These are phyloP conservation scores for Callocephalon fimbriatum DNA, from an alignment of 2,113 vertebrate genomes.

Conservation along the genomic window DNA sequence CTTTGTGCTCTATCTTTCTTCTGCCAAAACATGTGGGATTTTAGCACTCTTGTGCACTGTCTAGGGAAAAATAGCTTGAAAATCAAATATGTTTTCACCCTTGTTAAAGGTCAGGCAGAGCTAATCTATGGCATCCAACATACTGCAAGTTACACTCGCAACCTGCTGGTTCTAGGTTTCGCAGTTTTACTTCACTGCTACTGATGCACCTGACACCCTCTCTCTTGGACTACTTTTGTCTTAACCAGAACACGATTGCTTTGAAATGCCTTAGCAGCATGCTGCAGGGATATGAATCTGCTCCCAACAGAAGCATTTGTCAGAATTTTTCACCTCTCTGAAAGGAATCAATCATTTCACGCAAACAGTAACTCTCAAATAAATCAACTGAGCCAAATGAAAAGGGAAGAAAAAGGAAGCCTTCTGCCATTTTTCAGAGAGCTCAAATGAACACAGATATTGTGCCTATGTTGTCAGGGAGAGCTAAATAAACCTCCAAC, in stretches of 20 bases:
- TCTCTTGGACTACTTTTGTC: not conserved
- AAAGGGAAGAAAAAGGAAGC: not conserved
- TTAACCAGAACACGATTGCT: not conserved
- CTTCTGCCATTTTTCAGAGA: not conserved
- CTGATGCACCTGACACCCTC: fast-evolving
- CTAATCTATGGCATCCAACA: not conserved
- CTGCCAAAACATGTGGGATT: not conserved
- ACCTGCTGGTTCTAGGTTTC: not conserved
- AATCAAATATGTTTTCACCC: conserved; percentile 4
- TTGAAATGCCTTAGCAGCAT: not conserved
- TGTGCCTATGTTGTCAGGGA: not conserved
- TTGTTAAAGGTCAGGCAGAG: not conserved
- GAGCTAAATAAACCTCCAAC: not conserved
- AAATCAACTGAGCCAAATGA: not conserved
- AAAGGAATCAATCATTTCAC: not conserved
- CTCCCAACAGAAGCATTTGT: not conserved
- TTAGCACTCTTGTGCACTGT: not conserved
- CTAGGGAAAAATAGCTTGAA: not conserved
- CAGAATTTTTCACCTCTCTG: not conserved
- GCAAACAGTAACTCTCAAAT: conserved; percentile 1
- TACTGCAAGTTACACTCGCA: not conserved
- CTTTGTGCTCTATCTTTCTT: not conserved
- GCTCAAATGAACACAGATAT: not conserved
- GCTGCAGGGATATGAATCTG: not conserved
- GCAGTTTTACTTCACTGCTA: not conserved